Conservation (phyloP, 1,140 invertebrate species). For the Ruditapes philippinarum region DNA sequence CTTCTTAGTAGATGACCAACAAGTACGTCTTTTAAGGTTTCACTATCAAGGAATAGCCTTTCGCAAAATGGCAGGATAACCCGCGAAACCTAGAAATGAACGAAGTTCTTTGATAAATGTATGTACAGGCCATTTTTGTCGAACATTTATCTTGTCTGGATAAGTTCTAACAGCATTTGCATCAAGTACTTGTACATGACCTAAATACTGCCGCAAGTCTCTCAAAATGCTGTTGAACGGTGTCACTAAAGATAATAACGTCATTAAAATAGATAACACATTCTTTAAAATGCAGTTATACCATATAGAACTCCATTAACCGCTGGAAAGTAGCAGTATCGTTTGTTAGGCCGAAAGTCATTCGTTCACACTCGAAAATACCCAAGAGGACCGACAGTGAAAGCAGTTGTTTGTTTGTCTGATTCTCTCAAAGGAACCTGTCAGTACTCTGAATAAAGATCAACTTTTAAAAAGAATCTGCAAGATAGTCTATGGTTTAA, state of each 20-base stretch:
- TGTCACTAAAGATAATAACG: not conserved
- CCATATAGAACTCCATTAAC: not conserved
- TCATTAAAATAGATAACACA: not conserved
- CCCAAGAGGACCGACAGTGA: not conserved
- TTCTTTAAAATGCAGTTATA: not conserved
- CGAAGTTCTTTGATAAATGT: not conserved
- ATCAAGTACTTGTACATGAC: not conserved
- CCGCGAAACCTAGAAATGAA: not conserved
- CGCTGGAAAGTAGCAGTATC: not conserved
- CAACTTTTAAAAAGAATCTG: not conserved
- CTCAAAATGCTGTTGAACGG: not conserved
- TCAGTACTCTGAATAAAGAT: not conserved
- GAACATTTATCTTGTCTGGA: not conserved
- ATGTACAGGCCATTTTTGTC: not conserved
- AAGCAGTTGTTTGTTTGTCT: not conserved
- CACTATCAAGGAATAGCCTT: not conserved
- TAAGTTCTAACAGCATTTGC: not conserved
- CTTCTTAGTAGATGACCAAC: not conserved
- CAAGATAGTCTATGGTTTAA: not conserved
- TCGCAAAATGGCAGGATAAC: no score
- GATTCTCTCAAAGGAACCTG: not conserved
- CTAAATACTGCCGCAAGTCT: not conserved
- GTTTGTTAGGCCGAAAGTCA: not conserved
- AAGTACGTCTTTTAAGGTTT: not conserved
- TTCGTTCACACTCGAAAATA: not conserved